Evolutionary conservation across 2,113 vertebrate genomes (phyloP).

Genomic region (Eulemur rufifrons): DNA sequence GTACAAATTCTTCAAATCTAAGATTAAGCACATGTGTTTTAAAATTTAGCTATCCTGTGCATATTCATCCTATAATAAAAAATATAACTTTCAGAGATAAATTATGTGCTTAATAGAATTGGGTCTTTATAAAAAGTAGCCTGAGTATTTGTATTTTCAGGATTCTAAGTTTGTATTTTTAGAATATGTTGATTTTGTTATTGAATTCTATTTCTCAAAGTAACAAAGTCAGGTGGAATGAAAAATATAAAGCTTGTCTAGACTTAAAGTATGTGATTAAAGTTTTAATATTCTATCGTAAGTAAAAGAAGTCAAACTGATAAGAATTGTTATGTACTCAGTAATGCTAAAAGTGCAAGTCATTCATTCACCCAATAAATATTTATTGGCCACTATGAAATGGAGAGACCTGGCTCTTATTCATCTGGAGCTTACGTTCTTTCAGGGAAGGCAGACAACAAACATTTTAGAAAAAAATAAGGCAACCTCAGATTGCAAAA

Average conservation of each 20-base stretch:
- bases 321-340: background rate
- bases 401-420: background rate
- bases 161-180: background rate
- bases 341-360: background rate
- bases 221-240: background rate
- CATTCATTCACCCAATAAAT: background rate
- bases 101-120: background rate
- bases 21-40: background rate
- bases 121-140: background rate
- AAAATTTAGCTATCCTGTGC: background rate
- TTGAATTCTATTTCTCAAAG: background rate
- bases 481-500: background rate
- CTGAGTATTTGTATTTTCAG: background rate
- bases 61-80: background rate
- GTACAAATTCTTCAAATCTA: background rate
- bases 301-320: background rate
- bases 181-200: background rate
- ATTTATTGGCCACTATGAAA: background rate
- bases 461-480: background rate
- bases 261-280: background rate
- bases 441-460: background rate
- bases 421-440: background rate
- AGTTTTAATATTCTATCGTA: background rate
- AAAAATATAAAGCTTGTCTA: background rate
- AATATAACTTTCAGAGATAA: background rate